Conservation (phyloP, 2,797 vertebrate species). For the Coilia nasus region DNA sequence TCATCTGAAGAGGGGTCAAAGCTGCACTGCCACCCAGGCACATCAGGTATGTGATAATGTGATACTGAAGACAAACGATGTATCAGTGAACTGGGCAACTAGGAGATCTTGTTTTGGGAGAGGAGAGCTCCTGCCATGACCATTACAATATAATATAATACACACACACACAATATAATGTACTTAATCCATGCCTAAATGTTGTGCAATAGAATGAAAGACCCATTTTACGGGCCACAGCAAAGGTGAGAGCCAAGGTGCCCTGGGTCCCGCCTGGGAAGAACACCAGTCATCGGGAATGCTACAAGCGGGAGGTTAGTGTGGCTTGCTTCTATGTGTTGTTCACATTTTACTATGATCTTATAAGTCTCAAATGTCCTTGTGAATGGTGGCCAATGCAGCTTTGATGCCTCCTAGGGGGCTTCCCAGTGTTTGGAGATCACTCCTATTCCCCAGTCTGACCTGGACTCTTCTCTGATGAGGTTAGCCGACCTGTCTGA, state of each 20-base stretch:
- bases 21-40: slow-evolving; percentile 66
- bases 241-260: slow-evolving; percentile 75
- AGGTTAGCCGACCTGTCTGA: slow-evolving; percentile 79
- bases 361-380: neutral
- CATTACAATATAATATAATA: neutral
- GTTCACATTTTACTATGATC: neutral
- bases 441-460: slow-evolving; percentile 64
- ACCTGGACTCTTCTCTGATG: slow-evolving; percentile 71
- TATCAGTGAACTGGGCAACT: neutral
- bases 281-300: slow-evolving; percentile 69
- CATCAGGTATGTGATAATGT: slow-evolving; percentile 74
- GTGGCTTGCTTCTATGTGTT: neutral
- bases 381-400: neutral
- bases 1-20: slow-evolving; percentile 88
- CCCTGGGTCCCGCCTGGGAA: slow-evolving; percentile 93
- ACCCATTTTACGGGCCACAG: slow-evolving; percentile 67
- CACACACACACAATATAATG: neutral
- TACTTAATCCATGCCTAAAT: neutral
- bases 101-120: neutral
- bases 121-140: neutral
- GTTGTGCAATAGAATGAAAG: slow-evolving; percentile 64
- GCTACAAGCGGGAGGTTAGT: slow-evolving; percentile 79
- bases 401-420: slow-evolving; percentile 61
- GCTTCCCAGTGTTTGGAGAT: slow-evolving; percentile 71
- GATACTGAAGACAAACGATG: too few relatives aligned